Evolutionary conservation across 2,888 invertebrate genomes (phyloP).

Genomic region (Erynnis tages): DNA sequence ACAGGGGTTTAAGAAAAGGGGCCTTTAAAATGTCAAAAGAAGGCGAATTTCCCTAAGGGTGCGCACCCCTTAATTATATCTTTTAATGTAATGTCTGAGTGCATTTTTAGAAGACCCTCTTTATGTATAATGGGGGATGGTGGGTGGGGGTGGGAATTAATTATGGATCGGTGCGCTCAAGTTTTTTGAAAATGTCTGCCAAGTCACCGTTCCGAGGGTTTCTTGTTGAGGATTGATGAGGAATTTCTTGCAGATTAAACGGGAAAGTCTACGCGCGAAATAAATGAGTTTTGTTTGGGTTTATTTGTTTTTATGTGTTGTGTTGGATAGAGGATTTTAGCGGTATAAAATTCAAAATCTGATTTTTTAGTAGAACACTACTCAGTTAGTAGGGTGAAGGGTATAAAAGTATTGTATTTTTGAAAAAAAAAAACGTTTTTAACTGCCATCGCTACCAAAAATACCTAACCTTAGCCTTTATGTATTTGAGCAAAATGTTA

Average conservation of each 20-base stretch:
- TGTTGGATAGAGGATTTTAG: background rate
- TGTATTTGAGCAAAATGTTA: too few relatives aligned
- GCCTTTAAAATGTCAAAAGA: constrained; percentile 79
- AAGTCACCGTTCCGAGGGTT: constrained; percentile 22
- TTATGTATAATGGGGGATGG: constrained; percentile 40
- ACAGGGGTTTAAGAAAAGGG: constrained; percentile 68
- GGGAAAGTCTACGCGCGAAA: background rate
- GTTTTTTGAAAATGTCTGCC: constrained; percentile 40
- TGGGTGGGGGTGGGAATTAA: constrained; percentile 43
- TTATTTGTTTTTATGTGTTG: background rate
- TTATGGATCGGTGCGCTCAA: constrained; percentile 40
- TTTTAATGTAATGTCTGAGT: constrained; percentile 79
- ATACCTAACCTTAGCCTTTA: too few relatives aligned
- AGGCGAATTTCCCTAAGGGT: constrained; percentile 73
- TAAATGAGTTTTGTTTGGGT: background rate
- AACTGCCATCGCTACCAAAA: too few relatives aligned
- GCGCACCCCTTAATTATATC: constrained; percentile 76
- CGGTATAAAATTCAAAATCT: too few relatives aligned
- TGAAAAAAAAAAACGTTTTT: too few relatives aligned
- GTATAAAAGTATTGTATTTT: too few relatives aligned
- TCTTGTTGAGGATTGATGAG: constrained; percentile 19
- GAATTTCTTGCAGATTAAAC: background rate
- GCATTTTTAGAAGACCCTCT: constrained; percentile 72
- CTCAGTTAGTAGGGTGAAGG: too few relatives aligned
- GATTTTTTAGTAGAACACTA: too few relatives aligned